Conservation (phyloP, 2,888 invertebrate species). For the Oligia strigilis region DNA sequence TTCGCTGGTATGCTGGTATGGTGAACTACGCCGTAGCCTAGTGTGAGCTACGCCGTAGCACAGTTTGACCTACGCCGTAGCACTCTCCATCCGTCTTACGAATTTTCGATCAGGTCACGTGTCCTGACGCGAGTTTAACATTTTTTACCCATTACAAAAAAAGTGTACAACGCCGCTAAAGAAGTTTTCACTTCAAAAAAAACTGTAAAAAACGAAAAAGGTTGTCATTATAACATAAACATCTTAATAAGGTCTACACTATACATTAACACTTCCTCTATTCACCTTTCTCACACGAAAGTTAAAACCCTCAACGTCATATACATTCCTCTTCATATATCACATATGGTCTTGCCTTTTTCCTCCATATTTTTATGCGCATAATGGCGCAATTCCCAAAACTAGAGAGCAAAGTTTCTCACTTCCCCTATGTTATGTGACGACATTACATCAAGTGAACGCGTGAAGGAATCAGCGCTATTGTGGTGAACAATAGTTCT, state of each 20-base stretch:
- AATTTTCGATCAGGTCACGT: too few relatives aligned
- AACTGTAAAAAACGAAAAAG: too few relatives aligned
- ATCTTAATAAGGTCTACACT: not conserved
- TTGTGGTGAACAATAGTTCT: conserved; percentile 85
- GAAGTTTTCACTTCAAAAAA: not conserved
- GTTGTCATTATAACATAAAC: not conserved
- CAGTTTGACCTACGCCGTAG: too few relatives aligned
- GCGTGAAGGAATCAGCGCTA: conserved; percentile 83
- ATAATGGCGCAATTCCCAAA: conserved; percentile 52
- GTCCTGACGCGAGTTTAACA: too few relatives aligned
- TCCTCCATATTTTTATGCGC: conserved; percentile 59
- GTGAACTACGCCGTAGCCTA: too few relatives aligned
- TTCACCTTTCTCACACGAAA: conserved; percentile 4
- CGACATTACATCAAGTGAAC: conserved; percentile 72
- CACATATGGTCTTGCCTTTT: conserved; percentile 40
- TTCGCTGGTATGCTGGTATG: too few relatives aligned
- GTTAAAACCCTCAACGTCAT: conserved; percentile 34
- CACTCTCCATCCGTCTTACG: too few relatives aligned
- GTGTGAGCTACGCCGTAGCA: too few relatives aligned
- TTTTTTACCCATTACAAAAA: too few relatives aligned
- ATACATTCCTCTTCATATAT: conserved; percentile 44
- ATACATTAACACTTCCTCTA: not conserved
- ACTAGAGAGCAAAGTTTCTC: conserved; percentile 59
- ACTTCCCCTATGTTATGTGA: conserved; percentile 59
- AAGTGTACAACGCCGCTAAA: too few relatives aligned